A percentile compares a stretch with the other conserved stretches of the same genome.
These are phyloP conservation scores for Bubo blakistoni DNA, from an alignment of 2,113 vertebrate species.

Conservation along the genomic window DNA sequence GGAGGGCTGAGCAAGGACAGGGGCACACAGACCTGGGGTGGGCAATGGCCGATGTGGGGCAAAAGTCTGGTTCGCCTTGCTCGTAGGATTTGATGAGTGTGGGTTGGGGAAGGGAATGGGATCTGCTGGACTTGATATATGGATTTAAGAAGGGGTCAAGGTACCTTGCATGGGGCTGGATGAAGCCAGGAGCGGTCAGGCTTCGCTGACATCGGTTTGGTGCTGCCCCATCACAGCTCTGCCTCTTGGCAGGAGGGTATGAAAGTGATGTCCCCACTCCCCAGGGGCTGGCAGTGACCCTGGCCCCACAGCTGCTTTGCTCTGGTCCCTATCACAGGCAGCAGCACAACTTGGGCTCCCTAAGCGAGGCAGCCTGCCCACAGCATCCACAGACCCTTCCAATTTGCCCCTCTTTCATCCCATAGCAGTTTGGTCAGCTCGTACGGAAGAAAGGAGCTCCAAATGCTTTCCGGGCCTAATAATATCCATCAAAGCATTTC, in stretches of 20 bases:
- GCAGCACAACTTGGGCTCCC: background rate
- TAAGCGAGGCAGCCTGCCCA: background rate
- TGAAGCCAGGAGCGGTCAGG: background rate
- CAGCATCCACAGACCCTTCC: constrained; percentile 38
- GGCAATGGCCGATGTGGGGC: background rate
- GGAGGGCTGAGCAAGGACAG: background rate
- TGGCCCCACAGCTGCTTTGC: background rate
- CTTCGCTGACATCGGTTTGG: background rate
- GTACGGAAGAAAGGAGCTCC: constrained; percentile 59
- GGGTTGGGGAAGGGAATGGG: background rate
- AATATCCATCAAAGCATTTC: constrained; percentile 75
- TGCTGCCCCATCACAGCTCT: background rate
- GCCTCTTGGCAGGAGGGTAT: background rate
- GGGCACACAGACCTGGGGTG: rapidly evolving
- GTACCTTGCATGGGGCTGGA: background rate
- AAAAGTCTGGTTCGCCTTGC: background rate
- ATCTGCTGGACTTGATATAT: background rate
- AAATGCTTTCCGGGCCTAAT: constrained; percentile 69
- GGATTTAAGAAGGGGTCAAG: background rate
- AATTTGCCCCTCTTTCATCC: constrained; percentile 64
- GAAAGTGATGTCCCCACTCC: background rate
- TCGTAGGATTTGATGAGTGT: background rate
- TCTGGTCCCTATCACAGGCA: background rate
- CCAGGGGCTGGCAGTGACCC: background rate
- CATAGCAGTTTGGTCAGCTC: background rate